phyloP scores from a whole-genome alignment of 1,140 invertebrate genomes.

The Neodiprion lecontei region DNA sequence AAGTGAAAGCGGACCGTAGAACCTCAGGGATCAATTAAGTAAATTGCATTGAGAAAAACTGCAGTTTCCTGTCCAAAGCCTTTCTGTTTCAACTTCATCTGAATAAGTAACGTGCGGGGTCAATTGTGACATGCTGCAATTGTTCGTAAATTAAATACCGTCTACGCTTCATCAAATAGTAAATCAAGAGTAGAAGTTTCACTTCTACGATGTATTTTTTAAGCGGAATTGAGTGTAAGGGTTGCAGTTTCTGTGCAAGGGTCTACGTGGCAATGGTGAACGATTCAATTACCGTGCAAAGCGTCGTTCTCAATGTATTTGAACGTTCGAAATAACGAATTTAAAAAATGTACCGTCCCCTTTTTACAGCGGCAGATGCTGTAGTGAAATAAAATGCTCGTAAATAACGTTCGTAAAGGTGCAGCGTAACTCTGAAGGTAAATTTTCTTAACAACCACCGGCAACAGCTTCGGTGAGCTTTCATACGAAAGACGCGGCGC shows the following conservation, averaged over 20 bases:
- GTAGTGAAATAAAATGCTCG: not conserved
- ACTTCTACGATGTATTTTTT: not conserved
- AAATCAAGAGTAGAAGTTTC: not conserved
- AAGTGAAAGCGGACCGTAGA: not conserved
- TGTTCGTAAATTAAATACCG: not conserved
- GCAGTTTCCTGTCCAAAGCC: not conserved
- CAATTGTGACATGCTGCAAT: not conserved
- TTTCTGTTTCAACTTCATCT: not conserved
- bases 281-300: too few species aligned
- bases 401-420: not conserved
- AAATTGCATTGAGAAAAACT: not conserved
- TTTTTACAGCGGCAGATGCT: not conserved
- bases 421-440: not conserved
- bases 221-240: too few species aligned
- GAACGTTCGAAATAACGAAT: too few species aligned
- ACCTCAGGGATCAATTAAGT: not conserved
- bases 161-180: constrained; percentile 1
- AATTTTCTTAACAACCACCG: not conserved
- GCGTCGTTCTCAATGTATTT: too few species aligned
- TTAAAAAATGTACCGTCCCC: too few species aligned
- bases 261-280: too few species aligned
- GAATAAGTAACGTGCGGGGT: not conserved
- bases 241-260: too few species aligned
- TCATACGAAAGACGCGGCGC: not conserved
- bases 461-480: not conserved